Base-by-base conservation (phyloP, 2,797 vertebrate genomes). In the Cichlasoma orientale region DNA sequence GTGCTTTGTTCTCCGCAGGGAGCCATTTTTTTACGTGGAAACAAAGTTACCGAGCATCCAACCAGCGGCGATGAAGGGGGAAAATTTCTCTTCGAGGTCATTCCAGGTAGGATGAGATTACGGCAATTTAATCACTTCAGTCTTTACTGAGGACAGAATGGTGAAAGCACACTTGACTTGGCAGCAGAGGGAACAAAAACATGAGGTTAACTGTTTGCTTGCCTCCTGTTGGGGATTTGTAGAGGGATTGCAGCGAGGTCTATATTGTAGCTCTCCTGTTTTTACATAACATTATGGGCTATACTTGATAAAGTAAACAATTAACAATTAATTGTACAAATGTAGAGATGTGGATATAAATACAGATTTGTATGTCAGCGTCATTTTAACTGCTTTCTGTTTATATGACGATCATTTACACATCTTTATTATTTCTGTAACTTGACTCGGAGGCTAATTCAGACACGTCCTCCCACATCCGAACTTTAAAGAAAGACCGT, bases 71-170 rank as follows among this genome's bases (percentile, higher is more conserved):
- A 99, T 78, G 98, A 96, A 69, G 96, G 96, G 25, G 97, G 97
- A 21, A 99, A 97, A 91, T 99, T 97, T 92, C 97, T 99, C 86
- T 99, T 99, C 86, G 98, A 99, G 96, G 95, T 99, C 88, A 86
- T 97, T 95, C 95, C 98, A 97, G 98, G 98, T 99, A 97, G 84
- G 93, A 84, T 63, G 56, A 93, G 73, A 74, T 75, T 16, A 58
- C 63, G 44, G 21, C n/a, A 52, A 25, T 50, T 52, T 9, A 56
- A 77, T 59, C n/a, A 7, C 21, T 75, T 36, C 54, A 41, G 23
- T 70, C 36, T 66, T 59, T 9, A 25, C 70, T 56, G n/a, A 33
- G 23, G 41, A 61, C n/a, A 56, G 25, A 56, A 27, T 41, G 5
- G 72, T 58, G 63, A 12, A 27, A 38, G 9, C 16, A 18, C 1